Percentiles rank a stretch among this genome's conserved stretches.
These are phyloP conservation scores for Rynchops niger DNA, from an alignment of 2,113 vertebrate species.

Conservation along the genomic window DNA sequence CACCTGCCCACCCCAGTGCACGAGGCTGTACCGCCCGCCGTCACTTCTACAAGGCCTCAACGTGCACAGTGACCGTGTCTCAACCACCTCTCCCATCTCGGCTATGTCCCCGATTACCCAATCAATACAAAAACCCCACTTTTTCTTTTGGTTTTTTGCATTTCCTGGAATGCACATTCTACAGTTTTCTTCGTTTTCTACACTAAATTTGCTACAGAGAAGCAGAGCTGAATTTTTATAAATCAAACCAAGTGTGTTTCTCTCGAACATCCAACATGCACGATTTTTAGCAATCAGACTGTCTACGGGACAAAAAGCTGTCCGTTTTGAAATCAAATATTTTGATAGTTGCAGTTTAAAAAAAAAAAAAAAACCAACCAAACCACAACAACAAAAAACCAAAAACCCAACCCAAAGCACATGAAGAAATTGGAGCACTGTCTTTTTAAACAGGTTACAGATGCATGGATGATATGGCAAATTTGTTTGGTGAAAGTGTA, in stretches of 20 bases:
- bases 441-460: constrained; percentile 74
- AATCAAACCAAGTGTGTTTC: background rate
- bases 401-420: constrained; percentile 35
- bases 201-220: background rate
- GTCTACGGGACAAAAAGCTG: background rate
- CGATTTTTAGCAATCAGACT: background rate
- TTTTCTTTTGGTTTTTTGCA: no score
- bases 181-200: background rate
- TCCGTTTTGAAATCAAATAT: background rate
- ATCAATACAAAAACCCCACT: no score
- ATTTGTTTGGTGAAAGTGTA: constrained; percentile 51
- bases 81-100: background rate
- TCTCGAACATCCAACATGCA: background rate
- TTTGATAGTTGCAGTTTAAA: background rate
- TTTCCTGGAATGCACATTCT: background rate
- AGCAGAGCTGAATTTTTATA: background rate
- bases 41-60: background rate
- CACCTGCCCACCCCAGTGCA: fast-evolving
- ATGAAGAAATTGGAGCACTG: constrained; percentile 62
- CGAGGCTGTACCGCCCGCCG: background rate
- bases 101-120: background rate
- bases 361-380: background rate
- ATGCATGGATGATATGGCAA: constrained; percentile 58
- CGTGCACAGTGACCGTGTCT: background rate
- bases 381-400: no score